Base-by-base conservation (phyloP, 1,140 invertebrate species). In the Anoplophora glabripennis region DNA sequence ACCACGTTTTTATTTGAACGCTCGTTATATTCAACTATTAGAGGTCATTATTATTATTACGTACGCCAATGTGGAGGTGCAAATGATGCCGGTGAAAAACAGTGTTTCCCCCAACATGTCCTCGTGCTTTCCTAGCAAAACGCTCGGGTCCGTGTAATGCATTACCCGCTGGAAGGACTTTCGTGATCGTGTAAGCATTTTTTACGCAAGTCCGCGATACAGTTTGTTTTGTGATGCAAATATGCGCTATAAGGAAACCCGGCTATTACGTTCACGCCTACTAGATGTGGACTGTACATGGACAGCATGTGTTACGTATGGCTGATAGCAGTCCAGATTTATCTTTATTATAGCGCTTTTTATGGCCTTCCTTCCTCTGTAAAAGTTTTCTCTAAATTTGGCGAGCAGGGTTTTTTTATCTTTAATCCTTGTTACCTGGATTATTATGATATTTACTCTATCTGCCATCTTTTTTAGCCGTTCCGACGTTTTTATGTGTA, bases 251-350 rank as follows among this genome's bases (percentile, higher is more conserved):
- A 46, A 46, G 44, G 44, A 46, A 46, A 46, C 47, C 33, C 35
- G 34, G 47, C 47, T 49, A 49, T 49, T 49, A 49, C 47, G 47
- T 49, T 49, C 21, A 49, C 47, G 47, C 47, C 47, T 36, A 37
- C 47, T 49, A 49, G 35, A 49, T 49, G 21, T 49, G 47, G 34
- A 49, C 47, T 28, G 15, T 49, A 49, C 47, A 49, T 49, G 47
- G 47, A 34, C 28, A 49, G 10, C 47, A 49, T 49, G n/a, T 49
- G 47, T 49, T 49, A 34, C 35, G 34, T 17, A 36, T 49, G 14
- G 15, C 21, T 34, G 12, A 17, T 42, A 8, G 41, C 41, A 9
- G 41, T 17, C 17, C 17, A 15, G 14, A 15, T 17, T 21, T 17
- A 46, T 46, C 44, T 46, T 46, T 46, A 46, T 15, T 17, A 18